Evolutionary conservation across 2,113 vertebrate species (phyloP).

Genomic region (Prietella phreatophila): DNA sequence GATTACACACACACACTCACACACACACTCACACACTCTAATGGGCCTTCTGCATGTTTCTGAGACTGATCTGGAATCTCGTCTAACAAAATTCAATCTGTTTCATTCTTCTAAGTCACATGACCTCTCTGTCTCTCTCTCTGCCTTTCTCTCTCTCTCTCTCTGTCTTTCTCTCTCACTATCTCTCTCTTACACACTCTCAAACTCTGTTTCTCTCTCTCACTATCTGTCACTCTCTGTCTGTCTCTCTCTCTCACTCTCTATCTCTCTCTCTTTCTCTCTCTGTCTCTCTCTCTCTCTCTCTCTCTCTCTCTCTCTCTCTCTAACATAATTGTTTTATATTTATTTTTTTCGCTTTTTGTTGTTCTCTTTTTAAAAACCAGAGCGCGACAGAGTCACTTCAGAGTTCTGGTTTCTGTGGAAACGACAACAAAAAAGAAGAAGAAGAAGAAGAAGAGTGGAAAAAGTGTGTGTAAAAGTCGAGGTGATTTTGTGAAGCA

Average conservation of each 20-base stretch:
- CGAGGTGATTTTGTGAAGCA: background rate
- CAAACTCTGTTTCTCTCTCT: no score
- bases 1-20: background rate
- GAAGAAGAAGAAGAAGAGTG: constrained; percentile 4
- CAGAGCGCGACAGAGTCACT: constrained; percentile 11
- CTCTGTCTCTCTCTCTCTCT: no score
- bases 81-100: background rate
- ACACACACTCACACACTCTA: background rate
- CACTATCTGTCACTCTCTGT: background rate
- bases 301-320: no score
- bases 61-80: background rate
- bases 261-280: no score
- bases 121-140: background rate
- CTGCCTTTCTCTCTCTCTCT: no score
- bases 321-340: no score
- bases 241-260: background rate
- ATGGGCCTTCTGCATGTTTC: background rate
- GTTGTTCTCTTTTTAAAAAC: background rate
- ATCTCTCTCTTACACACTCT: no score
- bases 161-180: background rate
- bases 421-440: constrained; percentile 23
- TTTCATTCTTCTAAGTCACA: background rate
- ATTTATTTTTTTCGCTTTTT: no score
- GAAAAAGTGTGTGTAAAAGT: background rate
- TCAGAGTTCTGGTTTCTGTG: constrained; percentile 9